Evolutionary conservation across 2,888 invertebrate genomes (phyloP).

Genomic region (Ischnura elegans): DNA sequence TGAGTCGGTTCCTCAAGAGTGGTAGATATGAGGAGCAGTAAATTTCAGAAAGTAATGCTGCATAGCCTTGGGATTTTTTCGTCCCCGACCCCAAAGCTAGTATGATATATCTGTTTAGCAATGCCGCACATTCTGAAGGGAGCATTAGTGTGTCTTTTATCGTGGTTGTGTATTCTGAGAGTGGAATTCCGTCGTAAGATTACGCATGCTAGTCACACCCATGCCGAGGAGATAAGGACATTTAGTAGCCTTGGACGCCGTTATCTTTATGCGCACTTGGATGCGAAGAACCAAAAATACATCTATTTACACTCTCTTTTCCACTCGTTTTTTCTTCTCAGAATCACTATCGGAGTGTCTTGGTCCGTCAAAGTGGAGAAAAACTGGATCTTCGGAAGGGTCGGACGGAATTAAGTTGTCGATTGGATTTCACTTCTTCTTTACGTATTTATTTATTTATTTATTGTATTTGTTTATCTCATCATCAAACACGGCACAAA

Average conservation of each 20-base stretch:
- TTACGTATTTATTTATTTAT: too few relatives aligned
- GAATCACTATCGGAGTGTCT: not conserved
- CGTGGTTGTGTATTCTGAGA: not conserved
- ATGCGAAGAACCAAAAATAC: not conserved
- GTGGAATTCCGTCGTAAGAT: not conserved
- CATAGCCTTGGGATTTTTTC: not conserved
- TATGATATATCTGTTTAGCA: not conserved
- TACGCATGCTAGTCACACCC: not conserved
- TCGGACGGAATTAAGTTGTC: too few relatives aligned
- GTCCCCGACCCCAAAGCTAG: not conserved
- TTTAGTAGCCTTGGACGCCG: conserved; percentile 64
- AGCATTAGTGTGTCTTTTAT: not conserved
- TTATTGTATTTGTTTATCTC: too few relatives aligned
- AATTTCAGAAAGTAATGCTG: too few relatives aligned
- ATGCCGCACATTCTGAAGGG: not conserved
- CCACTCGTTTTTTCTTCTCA: not conserved
- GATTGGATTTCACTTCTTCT: too few relatives aligned
- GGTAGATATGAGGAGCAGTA: too few relatives aligned
- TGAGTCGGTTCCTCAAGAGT: too few relatives aligned
- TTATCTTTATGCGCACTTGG: conserved; percentile 55
- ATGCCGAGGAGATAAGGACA: not conserved
- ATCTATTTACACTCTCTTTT: not conserved
- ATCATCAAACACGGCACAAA: too few relatives aligned
- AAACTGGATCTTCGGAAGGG: not conserved
- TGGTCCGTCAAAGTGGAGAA: not conserved